A percentile compares a stretch with the other conserved stretches of the same genome.
These are phyloP conservation scores for Glossosoma conforme DNA, from an alignment of 1,140 invertebrate genomes.

Conservation along the genomic window DNA sequence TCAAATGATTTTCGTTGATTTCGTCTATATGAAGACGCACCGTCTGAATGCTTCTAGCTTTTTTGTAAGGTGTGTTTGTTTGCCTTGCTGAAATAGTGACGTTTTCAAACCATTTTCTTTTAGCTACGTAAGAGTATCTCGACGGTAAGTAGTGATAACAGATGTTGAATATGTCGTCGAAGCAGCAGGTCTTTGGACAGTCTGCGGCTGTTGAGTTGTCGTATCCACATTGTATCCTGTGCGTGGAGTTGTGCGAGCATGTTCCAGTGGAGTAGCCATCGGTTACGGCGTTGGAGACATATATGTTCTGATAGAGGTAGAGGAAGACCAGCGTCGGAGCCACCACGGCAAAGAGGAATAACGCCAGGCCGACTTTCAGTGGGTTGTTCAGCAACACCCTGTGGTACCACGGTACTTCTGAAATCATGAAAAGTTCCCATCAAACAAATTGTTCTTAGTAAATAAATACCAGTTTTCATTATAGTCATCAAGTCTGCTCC, in stretches of 20 bases:
- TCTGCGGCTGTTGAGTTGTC: background rate
- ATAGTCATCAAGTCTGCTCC: no score
- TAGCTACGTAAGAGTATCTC: slow-evolving; percentile 17
- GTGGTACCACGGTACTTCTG: slow-evolving; percentile 28
- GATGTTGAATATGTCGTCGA: slow-evolving; percentile 13
- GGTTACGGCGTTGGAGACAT: background rate
- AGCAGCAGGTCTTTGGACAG: slow-evolving; percentile 17
- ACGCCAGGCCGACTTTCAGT: slow-evolving; percentile 13
- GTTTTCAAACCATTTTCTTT: slow-evolving; percentile 3
- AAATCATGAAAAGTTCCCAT: slow-evolving; percentile 11
- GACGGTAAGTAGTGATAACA: slow-evolving; percentile 25
- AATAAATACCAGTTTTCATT: no score
- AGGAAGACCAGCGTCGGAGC: slow-evolving; percentile 14
- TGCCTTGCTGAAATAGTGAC: slow-evolving; percentile 8
- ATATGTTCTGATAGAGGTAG: slow-evolving; percentile 10
- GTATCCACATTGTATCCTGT: slow-evolving; percentile 14
- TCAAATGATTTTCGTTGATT: slow-evolving; percentile 11
- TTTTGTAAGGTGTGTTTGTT: slow-evolving; percentile 1
- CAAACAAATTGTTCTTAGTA: no score
- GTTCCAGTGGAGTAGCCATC: slow-evolving; percentile 21
- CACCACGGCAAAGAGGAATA: slow-evolving; percentile 9
- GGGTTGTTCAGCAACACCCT: slow-evolving; percentile 18
- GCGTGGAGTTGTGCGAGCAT: slow-evolving; percentile 5
- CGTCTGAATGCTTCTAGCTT: background rate
- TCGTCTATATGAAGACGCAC: slow-evolving; percentile 13